Percentiles rank a stretch among this genome's conserved stretches.
Conservation (phyloP, 1,140 invertebrate genomes). For the Drosophila lowei region DNA sequence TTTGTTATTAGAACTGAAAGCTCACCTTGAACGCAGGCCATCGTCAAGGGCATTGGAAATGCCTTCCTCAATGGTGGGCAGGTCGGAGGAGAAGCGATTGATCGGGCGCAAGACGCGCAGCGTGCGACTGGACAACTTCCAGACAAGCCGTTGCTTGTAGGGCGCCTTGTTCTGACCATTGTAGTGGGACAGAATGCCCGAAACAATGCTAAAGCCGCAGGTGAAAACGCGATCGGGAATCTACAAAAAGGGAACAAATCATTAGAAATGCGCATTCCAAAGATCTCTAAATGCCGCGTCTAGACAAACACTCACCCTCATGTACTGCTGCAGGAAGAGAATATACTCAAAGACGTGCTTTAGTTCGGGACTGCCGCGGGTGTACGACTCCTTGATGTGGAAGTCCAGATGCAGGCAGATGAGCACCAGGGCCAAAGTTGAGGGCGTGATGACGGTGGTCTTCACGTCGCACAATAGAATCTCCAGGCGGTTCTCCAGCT, state of each 20-base stretch:
- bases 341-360: constrained; percentile 82
- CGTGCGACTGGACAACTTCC: constrained; percentile 87
- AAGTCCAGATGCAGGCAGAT: constrained; percentile 87
- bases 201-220: constrained; percentile 85
- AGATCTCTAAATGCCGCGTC: not conserved
- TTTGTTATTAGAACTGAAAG: constrained; percentile 1
- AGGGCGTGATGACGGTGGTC: constrained; percentile 87
- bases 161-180: constrained; percentile 88
- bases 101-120: constrained; percentile 88
- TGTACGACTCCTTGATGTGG: constrained; percentile 82
- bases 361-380: constrained; percentile 77
- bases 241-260: constrained; percentile 79
- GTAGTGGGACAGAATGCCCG: constrained; percentile 87
- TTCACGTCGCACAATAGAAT: constrained; percentile 88
- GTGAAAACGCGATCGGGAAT: constrained; percentile 87
- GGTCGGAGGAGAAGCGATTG: constrained; percentile 88
- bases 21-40: constrained; percentile 79
- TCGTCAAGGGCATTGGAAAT: constrained; percentile 79
- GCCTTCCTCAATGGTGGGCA: constrained; percentile 89
- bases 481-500: constrained; percentile 87
- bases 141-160: constrained; percentile 89
- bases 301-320: constrained; percentile 53
- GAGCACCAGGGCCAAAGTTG: constrained; percentile 88
- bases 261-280: not conserved
- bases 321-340: constrained; percentile 81